A percentile compares a stretch with the other conserved stretches of the same genome.
Evolutionary conservation across 1,140 invertebrate species (phyloP).

Genomic region (Chironomus tepperi): DNA sequence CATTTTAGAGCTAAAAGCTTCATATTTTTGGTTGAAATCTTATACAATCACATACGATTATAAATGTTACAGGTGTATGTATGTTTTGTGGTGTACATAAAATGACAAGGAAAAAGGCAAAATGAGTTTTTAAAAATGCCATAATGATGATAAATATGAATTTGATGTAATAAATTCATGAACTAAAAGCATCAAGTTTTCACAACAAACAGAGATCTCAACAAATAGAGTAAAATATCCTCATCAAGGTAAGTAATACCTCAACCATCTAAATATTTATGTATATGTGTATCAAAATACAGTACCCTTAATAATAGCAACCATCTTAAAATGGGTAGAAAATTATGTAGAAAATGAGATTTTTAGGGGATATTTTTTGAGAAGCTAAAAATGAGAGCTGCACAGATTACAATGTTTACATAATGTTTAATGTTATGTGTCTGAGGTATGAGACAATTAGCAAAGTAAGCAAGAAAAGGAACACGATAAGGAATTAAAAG

Average conservation of each 20-base stretch:
- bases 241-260: no score
- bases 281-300: no score
- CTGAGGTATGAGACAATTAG: conserved; percentile 15
- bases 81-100: not conserved
- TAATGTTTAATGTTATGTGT: conserved; percentile 12
- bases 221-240: no score
- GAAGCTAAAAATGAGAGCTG: not conserved
- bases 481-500: conserved; percentile 18
- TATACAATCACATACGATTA: not conserved
- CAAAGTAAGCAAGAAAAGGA: conserved; percentile 9
- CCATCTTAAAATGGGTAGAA: not conserved
- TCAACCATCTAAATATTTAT: no score
- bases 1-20: conserved; percentile 18
- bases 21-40: not conserved
- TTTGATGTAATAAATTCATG: conserved; percentile 22
- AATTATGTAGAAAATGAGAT: no score
- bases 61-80: not conserved
- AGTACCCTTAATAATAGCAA: no score
- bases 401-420: conserved; percentile 21
- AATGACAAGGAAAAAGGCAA: not conserved
- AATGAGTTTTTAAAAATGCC: conserved; percentile 21
- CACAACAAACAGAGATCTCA: not conserved
- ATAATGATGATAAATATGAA: conserved; percentile 20
- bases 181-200: not conserved
- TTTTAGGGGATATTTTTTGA: no score